Conservation (phyloP, 2,113 vertebrate species). For the Corydoras maculifer region DNA sequence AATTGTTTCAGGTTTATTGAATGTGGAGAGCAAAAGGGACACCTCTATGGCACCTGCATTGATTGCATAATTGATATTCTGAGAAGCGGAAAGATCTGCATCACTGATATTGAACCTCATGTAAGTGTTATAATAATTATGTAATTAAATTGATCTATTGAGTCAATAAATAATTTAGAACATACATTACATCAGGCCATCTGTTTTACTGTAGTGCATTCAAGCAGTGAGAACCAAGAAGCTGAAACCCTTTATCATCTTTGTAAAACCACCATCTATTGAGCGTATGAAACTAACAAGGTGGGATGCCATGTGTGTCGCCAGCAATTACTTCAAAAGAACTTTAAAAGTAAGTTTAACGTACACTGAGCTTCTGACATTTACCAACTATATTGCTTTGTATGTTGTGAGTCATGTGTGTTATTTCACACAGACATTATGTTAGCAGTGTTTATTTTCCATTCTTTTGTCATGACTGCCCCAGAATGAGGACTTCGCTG, state of each 20-base stretch:
- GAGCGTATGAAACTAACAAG: constrained; percentile 74
- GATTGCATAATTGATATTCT: constrained; percentile 75
- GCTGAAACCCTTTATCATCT: constrained; percentile 84
- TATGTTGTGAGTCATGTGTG: not conserved
- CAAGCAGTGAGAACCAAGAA: constrained; percentile 69
- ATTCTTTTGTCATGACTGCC: not conserved
- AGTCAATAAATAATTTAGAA: not conserved
- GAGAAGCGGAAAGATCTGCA: constrained; percentile 73
- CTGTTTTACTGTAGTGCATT: constrained; percentile 64
- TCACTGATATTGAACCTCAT: constrained; percentile 81
- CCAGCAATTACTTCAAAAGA: constrained; percentile 70
- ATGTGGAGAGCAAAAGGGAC: constrained; percentile 75
- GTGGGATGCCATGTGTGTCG: constrained; percentile 71
- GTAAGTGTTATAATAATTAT: constrained; percentile 52
- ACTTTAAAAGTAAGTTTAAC: constrained; percentile 69
- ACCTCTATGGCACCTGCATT: constrained; percentile 82
- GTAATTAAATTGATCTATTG: not conserved
- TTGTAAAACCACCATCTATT: constrained; percentile 75
- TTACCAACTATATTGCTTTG: not conserved
- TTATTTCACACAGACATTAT: not conserved
- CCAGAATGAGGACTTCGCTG: constrained; percentile 83
- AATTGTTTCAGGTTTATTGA: constrained; percentile 77
- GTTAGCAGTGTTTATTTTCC: not conserved
- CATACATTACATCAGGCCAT: not conserved
- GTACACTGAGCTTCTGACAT: not conserved